These are phyloP conservation scores for Corythoichthys intestinalis DNA, from an alignment of 2,113 vertebrate genomes.

Conservation along the genomic window DNA sequence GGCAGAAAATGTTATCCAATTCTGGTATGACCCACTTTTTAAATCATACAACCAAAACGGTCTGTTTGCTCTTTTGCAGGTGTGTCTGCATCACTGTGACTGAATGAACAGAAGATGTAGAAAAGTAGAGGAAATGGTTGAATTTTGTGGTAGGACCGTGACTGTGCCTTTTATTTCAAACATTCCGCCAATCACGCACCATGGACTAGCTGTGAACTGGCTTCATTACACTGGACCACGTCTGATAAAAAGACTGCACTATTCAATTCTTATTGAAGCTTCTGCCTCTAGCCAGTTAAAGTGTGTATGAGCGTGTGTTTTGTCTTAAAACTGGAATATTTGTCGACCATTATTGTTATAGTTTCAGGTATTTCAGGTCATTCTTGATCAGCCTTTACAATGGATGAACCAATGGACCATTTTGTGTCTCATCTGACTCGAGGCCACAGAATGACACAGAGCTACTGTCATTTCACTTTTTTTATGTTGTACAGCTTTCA, in stretches of 20 bases:
- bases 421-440: constrained; percentile 16
- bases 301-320: constrained; percentile 40
- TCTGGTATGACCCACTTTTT: no score
- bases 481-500: constrained; percentile 26
- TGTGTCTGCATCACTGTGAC: constrained; percentile 27
- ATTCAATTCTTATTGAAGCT: constrained; percentile 43
- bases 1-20: not conserved
- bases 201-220: constrained; percentile 47
- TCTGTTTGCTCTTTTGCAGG: constrained; percentile 20
- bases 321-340: constrained; percentile 61
- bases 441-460: constrained; percentile 22
- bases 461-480: constrained; percentile 36
- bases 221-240: constrained; percentile 70
- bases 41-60: no score
- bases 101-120: constrained; percentile 18
- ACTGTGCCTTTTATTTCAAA: constrained; percentile 58
- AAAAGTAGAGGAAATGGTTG: constrained; percentile 12
- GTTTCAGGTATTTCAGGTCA: constrained; percentile 33
- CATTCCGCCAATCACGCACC: constrained; percentile 56
- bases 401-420: not conserved
- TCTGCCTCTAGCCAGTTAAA: constrained; percentile 34
- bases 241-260: constrained; percentile 63
- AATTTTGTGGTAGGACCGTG: constrained; percentile 23
- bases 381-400: constrained; percentile 20
- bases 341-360: constrained; percentile 26